phyloP scores from a whole-genome alignment of 1,140 invertebrate genomes.

The Gonioctena quinquepunctata region DNA sequence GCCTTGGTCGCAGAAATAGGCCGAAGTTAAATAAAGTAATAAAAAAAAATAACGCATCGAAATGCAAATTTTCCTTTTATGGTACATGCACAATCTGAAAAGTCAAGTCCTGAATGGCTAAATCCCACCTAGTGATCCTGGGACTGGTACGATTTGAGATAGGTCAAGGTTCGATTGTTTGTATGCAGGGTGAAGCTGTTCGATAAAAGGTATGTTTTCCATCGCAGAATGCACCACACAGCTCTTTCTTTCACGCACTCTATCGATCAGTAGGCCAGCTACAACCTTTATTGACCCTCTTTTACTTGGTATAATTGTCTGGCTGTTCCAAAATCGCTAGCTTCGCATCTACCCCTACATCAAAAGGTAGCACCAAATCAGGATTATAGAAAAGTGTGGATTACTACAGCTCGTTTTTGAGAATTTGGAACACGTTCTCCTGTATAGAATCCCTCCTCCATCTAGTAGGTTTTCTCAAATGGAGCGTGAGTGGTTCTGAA shows the following conservation, averaged over 20 bases:
- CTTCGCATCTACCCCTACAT: neutral
- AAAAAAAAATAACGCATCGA: neutral
- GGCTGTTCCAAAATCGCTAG: neutral
- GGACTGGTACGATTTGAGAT: neutral
- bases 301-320: neutral
- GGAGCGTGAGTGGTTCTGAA: neutral
- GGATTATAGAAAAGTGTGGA: neutral
- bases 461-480: neutral
- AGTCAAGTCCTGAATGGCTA: neutral
- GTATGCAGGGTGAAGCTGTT: neutral
- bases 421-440: neutral
- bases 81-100: neutral
- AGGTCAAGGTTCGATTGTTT: neutral
- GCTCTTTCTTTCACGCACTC: slow-evolving; percentile 7
- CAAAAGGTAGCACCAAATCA: neutral
- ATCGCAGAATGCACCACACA: neutral
- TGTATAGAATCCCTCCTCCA: neutral
- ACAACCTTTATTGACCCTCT: slow-evolving; percentile 5
- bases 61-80: neutral
- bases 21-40: no score
- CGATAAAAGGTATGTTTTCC: neutral
- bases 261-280: neutral
- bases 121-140: neutral
- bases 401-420: neutral
- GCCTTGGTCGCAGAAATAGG: no score